A percentile compares a stretch with the other conserved stretches of the same genome.
These are phyloP conservation scores for Apogon talboti DNA, from an alignment of 2,797 vertebrate species.

Conservation along the genomic window DNA sequence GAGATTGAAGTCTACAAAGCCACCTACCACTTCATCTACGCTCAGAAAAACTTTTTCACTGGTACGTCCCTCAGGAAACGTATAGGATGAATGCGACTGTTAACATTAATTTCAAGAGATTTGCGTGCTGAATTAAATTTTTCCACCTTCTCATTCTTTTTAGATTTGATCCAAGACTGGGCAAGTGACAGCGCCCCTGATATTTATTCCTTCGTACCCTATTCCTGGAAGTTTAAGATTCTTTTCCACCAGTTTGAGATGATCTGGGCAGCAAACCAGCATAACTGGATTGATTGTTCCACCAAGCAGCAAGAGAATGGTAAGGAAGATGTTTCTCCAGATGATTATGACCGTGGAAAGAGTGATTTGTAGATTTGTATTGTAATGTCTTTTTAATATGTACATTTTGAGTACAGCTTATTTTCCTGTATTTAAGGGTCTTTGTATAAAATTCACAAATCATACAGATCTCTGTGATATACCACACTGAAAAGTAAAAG, in stretches of 20 bases:
- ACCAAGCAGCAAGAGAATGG: constrained; percentile 99
- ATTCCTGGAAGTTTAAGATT: constrained; percentile 97
- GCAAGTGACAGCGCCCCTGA: constrained; percentile 95
- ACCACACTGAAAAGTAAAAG: background rate
- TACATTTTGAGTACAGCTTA: too few relatives aligned
- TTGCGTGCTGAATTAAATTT: background rate
- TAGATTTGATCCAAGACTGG: constrained; percentile 99
- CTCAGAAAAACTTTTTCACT: constrained; percentile 98
- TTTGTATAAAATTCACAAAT: too few relatives aligned
- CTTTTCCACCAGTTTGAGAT: constrained; percentile 99
- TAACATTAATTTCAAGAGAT: background rate
- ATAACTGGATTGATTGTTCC: constrained; percentile 99
- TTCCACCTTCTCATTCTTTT: constrained; percentile 11
- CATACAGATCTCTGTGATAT: too few relatives aligned
- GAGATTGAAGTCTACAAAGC: constrained; percentile 99
- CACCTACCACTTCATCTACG: constrained; percentile 98
- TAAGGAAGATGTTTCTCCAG: constrained; percentile 59
- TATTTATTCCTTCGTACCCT: constrained; percentile 98
- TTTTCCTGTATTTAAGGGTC: too few relatives aligned
- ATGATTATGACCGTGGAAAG: background rate
- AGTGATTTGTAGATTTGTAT: too few relatives aligned
- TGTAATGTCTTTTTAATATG: too few relatives aligned
- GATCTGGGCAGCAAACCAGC: constrained; percentile 99
- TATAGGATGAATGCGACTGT: background rate
- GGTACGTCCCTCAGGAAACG: constrained; percentile 79